Evolutionary conservation across 2,113 vertebrate species (phyloP).

Genomic region (Choloepus hoffmanni): DNA sequence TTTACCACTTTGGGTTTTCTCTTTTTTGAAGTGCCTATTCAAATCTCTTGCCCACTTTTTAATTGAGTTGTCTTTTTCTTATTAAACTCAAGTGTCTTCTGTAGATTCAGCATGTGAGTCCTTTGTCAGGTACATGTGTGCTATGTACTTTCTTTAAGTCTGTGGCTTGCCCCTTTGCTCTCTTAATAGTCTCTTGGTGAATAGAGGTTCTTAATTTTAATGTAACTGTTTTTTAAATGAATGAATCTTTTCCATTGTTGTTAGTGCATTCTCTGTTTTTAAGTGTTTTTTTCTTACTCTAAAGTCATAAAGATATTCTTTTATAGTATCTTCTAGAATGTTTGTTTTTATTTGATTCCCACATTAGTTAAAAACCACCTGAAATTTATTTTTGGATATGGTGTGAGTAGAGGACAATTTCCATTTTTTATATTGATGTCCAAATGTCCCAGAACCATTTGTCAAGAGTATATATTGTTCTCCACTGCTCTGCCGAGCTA

Average conservation of each 20-base stretch:
- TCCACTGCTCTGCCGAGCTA: not conserved
- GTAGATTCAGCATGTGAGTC: not conserved
- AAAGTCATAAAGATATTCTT: not conserved
- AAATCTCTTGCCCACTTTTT: not conserved
- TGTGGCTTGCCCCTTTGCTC: not conserved
- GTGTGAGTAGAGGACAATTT: not conserved
- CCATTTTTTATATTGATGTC: not conserved
- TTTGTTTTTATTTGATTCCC: not conserved
- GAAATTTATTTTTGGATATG: not conserved
- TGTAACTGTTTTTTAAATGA: not conserved
- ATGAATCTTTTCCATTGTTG: not conserved
- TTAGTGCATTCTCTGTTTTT: constrained; percentile 2
- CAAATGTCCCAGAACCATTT: not conserved
- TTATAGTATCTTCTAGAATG: not conserved
- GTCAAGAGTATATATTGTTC: not conserved
- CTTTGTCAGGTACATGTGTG: not conserved
- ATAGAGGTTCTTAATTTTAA: not conserved
- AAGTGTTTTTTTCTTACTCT: not conserved
- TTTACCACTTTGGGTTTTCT: not conserved
- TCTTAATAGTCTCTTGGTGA: not conserved
- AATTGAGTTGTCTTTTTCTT: not conserved
- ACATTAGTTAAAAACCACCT: not conserved
- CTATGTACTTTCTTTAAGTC: too few species aligned
- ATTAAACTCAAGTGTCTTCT: not conserved
- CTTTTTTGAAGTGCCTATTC: not conserved